phyloP scores from a whole-genome alignment of 1,140 invertebrate genomes.

The Philopotamus ludificatus region DNA sequence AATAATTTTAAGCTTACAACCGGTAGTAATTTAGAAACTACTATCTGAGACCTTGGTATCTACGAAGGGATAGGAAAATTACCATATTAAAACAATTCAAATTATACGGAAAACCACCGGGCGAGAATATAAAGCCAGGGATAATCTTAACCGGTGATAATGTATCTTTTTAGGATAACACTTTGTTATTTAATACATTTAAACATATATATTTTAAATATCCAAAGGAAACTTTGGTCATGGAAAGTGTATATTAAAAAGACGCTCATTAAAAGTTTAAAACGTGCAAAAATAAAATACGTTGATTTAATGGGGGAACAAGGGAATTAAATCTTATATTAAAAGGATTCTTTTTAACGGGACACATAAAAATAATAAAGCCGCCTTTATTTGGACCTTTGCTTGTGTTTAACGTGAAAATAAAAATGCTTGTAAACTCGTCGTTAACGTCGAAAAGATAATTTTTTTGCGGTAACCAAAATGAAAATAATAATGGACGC shows the following conservation, averaged over 20 bases:
- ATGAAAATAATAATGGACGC: too few relatives aligned
- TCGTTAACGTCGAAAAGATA: too few relatives aligned
- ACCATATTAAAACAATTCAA: conserved; percentile 29
- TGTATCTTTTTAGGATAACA: conserved; percentile 22
- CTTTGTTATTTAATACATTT: conserved; percentile 11
- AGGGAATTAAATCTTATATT: not conserved
- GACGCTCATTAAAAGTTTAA: conserved; percentile 2
- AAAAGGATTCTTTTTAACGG: too few relatives aligned
- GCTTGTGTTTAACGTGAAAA: too few relatives aligned
- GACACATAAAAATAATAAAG: too few relatives aligned
- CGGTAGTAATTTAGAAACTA: conserved; percentile 14
- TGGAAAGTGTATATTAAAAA: not conserved
- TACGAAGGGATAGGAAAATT: conserved; percentile 12
- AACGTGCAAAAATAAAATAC: not conserved
- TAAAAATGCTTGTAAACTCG: too few relatives aligned
- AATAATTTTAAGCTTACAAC: conserved; percentile 12
- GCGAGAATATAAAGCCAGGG: conserved; percentile 16
- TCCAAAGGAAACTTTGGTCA: not conserved
- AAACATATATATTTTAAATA: too few relatives aligned
- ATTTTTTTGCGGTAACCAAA: too few relatives aligned
- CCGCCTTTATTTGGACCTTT: too few relatives aligned
- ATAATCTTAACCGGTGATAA: conserved; percentile 21
- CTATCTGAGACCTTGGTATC: conserved; percentile 2
- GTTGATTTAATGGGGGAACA: not conserved
- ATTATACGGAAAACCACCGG: conserved; percentile 21